These are phyloP conservation scores for Alloplasta piceator DNA, from an alignment of 2,888 invertebrate species.

Conservation along the genomic window DNA sequence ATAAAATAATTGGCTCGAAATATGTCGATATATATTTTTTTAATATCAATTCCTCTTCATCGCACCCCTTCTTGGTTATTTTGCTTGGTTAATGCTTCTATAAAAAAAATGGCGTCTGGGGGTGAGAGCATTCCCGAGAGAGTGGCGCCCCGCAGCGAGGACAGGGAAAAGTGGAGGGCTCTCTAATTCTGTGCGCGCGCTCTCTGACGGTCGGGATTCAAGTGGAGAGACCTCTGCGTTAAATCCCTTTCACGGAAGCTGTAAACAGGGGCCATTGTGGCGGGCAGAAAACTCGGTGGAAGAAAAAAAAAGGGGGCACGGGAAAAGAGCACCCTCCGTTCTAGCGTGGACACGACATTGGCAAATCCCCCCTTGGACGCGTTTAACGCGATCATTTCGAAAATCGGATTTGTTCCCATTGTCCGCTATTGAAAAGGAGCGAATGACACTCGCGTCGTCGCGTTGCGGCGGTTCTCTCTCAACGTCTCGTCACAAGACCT, in stretches of 20 bases:
- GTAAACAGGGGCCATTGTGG: constrained; percentile 77
- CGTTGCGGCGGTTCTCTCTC: constrained; percentile 5
- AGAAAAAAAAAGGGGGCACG: not conserved
- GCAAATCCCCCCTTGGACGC: constrained; percentile 73
- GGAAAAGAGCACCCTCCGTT: constrained; percentile 61
- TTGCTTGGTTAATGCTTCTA: too few relatives aligned
- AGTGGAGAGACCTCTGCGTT: constrained; percentile 54
- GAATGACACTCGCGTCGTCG: constrained; percentile 59
- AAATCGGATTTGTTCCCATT: constrained; percentile 81
- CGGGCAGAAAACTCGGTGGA: constrained; percentile 1
- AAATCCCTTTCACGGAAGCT: constrained; percentile 75
- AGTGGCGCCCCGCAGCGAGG: constrained; percentile 59
- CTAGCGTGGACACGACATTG: constrained; percentile 6
- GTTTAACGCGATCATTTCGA: constrained; percentile 81
- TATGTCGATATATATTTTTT: too few relatives aligned
- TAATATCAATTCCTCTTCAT: too few relatives aligned
- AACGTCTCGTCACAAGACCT: not conserved
- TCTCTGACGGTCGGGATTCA: constrained; percentile 30
- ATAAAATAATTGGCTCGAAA: too few relatives aligned
- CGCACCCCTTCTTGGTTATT: too few relatives aligned
- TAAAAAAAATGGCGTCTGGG: too few relatives aligned
- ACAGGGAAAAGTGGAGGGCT: not conserved
- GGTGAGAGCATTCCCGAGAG: not conserved
- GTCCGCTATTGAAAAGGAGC: constrained; percentile 67
- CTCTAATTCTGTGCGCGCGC: constrained; percentile 1